phyloP scores from a whole-genome alignment of 2,797 vertebrate genomes.

The Sarcoramphus papa region DNA sequence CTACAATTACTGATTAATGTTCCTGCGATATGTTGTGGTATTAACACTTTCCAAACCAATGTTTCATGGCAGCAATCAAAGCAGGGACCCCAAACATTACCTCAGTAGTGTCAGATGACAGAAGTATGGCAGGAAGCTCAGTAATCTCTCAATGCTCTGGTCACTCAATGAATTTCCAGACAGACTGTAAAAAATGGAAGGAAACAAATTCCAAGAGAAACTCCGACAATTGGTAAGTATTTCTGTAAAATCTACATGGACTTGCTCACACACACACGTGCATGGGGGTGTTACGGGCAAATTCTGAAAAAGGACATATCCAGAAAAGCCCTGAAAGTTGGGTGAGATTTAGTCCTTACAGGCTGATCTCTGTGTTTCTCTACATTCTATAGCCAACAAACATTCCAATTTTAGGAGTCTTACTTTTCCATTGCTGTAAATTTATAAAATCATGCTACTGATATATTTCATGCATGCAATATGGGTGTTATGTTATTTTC shows the following conservation, averaged over 20 bases:
- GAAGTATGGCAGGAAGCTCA: conserved; percentile 70
- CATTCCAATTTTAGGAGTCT: neutral
- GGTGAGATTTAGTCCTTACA: neutral
- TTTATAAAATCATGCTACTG: neutral
- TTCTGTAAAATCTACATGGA: neutral
- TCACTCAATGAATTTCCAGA: conserved; percentile 69
- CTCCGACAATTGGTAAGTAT: neutral
- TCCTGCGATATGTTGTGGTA: neutral
- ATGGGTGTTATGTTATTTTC: neutral
- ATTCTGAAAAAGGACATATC: neutral
- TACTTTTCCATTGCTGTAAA: neutral
- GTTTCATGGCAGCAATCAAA: neutral
- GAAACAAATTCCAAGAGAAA: neutral
- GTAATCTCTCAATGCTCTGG: conserved; percentile 70
- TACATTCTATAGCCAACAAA: neutral
- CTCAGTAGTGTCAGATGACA: conserved; percentile 74
- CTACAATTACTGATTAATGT: neutral
- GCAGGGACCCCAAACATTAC: conserved; percentile 65
- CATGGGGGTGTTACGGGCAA: neutral
- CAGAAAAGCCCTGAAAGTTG: neutral
- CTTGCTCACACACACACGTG: neutral
- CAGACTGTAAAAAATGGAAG: conserved; percentile 54
- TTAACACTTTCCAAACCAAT: neutral
- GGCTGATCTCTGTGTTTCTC: neutral
- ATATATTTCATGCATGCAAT: neutral